phyloP scores from a whole-genome alignment of 2,113 vertebrate genomes.

The Chlorodrepanis virens region DNA sequence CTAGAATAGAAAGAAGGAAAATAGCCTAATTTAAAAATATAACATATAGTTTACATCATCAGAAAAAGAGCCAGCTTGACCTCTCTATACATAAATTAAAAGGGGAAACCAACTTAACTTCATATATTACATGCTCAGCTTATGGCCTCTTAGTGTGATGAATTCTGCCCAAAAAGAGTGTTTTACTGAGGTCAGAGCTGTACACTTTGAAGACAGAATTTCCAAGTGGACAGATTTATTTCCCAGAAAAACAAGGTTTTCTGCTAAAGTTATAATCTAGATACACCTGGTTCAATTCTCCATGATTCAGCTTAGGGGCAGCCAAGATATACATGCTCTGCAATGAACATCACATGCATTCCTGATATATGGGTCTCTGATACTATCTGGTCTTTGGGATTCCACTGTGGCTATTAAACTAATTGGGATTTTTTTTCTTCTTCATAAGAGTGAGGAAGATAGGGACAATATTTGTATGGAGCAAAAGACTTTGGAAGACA shows the following conservation, averaged over 20 bases:
- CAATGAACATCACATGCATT: background rate
- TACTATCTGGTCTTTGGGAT: background rate
- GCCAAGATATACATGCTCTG: background rate
- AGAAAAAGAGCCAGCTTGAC: background rate
- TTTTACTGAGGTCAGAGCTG: background rate
- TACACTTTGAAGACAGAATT: background rate
- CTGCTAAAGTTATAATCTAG: background rate
- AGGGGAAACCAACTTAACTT: background rate
- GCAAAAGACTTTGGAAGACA: background rate
- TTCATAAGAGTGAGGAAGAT: background rate
- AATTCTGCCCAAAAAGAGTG: background rate
- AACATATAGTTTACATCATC: background rate
- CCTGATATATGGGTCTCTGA: background rate
- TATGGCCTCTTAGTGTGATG: background rate
- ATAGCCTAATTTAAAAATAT: background rate
- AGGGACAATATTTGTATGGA: background rate
- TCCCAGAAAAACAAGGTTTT: background rate
- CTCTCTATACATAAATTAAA: background rate
- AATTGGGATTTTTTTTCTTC: fast-evolving
- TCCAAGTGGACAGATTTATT: background rate
- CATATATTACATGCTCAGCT: background rate
- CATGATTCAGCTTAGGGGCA: background rate
- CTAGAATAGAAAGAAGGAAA: background rate
- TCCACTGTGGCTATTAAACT: background rate
- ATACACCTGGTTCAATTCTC: background rate